These are phyloP conservation scores for Coilia nasus DNA, from an alignment of 2,797 vertebrate genomes.

Conservation along the genomic window DNA sequence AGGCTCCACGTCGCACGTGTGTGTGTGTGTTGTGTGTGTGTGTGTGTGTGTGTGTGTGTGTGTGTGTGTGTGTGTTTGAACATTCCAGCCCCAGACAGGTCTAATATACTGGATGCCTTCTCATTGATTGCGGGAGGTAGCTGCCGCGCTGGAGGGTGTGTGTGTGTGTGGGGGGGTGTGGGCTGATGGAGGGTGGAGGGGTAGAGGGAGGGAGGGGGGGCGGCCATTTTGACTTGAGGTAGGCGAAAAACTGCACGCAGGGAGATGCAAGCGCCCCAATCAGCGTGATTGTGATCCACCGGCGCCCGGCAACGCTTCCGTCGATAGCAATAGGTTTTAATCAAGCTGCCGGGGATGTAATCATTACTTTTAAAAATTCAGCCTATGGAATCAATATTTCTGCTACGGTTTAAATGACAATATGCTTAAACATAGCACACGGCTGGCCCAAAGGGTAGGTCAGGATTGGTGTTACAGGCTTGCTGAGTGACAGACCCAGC, in stretches of 20 bases:
- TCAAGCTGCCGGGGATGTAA: conserved; percentile 76
- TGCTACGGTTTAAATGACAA: conserved; percentile 77
- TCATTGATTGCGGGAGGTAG: conserved; percentile 64
- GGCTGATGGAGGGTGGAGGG: conserved; percentile 8
- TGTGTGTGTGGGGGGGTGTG: background rate
- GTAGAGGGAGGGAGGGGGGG: conserved; percentile 43
- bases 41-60: conserved; percentile 7
- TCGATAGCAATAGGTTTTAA: conserved; percentile 76
- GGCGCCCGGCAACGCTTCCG: conserved; percentile 62
- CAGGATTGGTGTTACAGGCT: conserved; percentile 12
- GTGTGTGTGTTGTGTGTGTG: conserved; percentile 50
- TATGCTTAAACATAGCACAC: conserved; percentile 63
- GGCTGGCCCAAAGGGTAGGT: conserved; percentile 61
- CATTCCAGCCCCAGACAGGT: conserved; percentile 62
- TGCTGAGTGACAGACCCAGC: conserved; percentile 55
- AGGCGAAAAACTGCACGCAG: conserved; percentile 52
- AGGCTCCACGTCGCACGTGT: conserved; percentile 37
- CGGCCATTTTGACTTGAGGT: conserved; percentile 64
- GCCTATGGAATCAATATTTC: conserved; percentile 79
- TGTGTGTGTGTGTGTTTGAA: conserved; percentile 61
- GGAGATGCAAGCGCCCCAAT: conserved; percentile 59
- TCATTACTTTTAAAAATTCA: conserved; percentile 78
- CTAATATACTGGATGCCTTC: conserved; percentile 69
- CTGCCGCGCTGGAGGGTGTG: conserved; percentile 17
- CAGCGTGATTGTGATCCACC: conserved; percentile 63